Conservation (phyloP, 2,888 invertebrate species). For the Perizoma flavofasciatum region DNA sequence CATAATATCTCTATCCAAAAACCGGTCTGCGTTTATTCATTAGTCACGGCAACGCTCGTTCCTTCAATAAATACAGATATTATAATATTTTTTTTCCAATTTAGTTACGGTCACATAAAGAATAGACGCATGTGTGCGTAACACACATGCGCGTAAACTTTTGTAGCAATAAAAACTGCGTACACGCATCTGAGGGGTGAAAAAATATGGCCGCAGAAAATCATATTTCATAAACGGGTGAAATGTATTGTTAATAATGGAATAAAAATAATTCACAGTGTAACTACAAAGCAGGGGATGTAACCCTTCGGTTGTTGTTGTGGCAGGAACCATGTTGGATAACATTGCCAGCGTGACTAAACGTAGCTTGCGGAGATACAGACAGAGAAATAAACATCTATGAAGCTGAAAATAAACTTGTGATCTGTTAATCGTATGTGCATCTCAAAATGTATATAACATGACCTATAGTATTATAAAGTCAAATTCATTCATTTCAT, state of each 20-base stretch:
- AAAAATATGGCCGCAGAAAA: slow-evolving; percentile 79
- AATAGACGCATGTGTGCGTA: slow-evolving; percentile 30
- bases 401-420: slow-evolving; percentile 5
- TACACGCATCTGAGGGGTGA: slow-evolving; percentile 52
- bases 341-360: slow-evolving; percentile 75
- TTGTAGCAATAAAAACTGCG: slow-evolving; percentile 42
- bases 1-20: slow-evolving; percentile 41
- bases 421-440: no score
- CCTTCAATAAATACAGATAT: slow-evolving; percentile 49
- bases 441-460: no score
- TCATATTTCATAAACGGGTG: slow-evolving; percentile 81
- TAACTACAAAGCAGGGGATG: slow-evolving; percentile 55
- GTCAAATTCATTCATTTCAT: no score
- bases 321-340: slow-evolving; percentile 67
- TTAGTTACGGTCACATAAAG: slow-evolving; percentile 59
- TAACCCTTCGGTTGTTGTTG: slow-evolving; percentile 47
- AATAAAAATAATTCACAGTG: slow-evolving; percentile 71
- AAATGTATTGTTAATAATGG: slow-evolving; percentile 81
- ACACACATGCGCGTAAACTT: slow-evolving; percentile 14
- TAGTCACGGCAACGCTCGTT: slow-evolving; percentile 50
- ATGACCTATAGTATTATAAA: no score
- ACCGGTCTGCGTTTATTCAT: slow-evolving; percentile 47
- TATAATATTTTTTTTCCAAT: slow-evolving; percentile 49
- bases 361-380: slow-evolving; percentile 14
- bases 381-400: not conserved